Base-by-base conservation (phyloP, 2,113 vertebrate genomes). In the Colistium nudipinnis region DNA sequence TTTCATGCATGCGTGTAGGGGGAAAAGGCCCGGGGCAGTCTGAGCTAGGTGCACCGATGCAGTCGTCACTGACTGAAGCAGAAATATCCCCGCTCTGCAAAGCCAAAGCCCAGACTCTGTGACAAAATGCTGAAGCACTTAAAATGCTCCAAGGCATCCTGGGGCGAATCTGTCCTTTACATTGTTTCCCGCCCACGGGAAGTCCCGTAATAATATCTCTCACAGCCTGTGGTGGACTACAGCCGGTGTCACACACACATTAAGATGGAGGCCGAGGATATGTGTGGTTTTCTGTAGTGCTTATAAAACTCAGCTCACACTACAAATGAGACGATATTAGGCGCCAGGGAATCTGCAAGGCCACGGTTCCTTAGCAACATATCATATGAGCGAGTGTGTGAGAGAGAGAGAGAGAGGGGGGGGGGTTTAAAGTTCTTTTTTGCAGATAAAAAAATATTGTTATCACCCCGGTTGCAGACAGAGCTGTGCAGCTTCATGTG, bases 281-380 rank as follows among this genome's bases (percentile, higher is more conserved):
- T 41, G 43, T 75, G 52, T 71, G 47, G 20, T 35, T 74, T 33
- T 57, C 45, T 49, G 12, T 57, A 39, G 31, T 16, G 24, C 33
- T 73, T 47, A 12, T 20, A 45, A 35, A 10, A n/a, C 28, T 67
- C 24, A 25, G 39, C 24, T 71, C 22, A 31, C 48, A 51, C 20
- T 44, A 48, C 20, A 48, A 53, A 78, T 48, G 10, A 70, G 45
- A 33, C 20, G n/a, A 62, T 41, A 66, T 64, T 55, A 72, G 57
- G 61, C 62, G 35, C 31, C 7, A 4, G 52, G 47, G 65, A 51
- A 25, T 51, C 41, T 76, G 31, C 36, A 53, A 63, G 60, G 54
- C 57, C 31, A 19, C 1, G 0, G 57, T 80, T 71, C 65, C 57
- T 55, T 72, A 43, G 76, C 64, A 80, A 72, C 76, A 51, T 53